phyloP scores from a whole-genome alignment of 35 echinoderm and acorn worm genomes.

The Apostichopus japonicus region DNA sequence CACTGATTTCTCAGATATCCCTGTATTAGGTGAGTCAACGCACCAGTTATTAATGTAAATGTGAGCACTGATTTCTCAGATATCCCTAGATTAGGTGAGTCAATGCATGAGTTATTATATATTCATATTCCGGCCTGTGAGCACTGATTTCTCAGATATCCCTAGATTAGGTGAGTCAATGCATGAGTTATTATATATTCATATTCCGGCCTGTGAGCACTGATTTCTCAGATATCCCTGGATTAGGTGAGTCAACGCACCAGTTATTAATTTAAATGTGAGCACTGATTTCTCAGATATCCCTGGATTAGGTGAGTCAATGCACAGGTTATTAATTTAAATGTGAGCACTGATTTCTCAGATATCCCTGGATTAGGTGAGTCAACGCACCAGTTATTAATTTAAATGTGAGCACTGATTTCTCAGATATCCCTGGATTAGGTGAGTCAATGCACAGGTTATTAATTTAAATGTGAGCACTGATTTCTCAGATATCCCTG shows the following conservation, averaged over 20 bases:
- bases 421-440: slow-evolving; percentile 35
- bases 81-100: too few species aligned
- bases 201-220: not conserved
- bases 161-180: not conserved
- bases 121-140: too few species aligned
- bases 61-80: too few species aligned
- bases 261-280: not conserved
- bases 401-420: not conserved
- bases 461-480: not conserved
- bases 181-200: too few species aligned
- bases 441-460: too few species aligned
- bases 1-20: too few species aligned
- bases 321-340: too few species aligned
- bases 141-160: not conserved
- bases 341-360: not conserved
- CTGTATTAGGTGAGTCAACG: too few species aligned
- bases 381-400: too few species aligned
- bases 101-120: too few species aligned
- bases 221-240: slow-evolving; percentile 48
- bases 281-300: not conserved
- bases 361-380: not conserved
- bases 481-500: not conserved
- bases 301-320: not conserved
- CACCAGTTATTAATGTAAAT: too few species aligned
- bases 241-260: not conserved